phyloP scores from a whole-genome alignment of 2,113 vertebrate species.

The Clinocottus analis region DNA sequence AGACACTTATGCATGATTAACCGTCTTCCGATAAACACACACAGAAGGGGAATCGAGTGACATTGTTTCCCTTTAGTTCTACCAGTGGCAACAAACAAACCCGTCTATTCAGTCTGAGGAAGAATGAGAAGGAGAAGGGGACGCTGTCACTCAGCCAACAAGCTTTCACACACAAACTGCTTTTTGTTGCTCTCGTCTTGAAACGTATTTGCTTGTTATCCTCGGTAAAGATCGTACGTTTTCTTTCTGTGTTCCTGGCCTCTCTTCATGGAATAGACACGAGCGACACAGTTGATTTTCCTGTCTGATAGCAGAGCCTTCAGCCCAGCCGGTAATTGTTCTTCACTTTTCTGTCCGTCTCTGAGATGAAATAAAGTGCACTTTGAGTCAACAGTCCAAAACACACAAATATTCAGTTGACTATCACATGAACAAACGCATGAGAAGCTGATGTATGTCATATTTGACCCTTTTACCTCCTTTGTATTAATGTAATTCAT shows the following conservation, averaged over 20 bases:
- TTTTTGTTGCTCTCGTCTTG: constrained; percentile 58
- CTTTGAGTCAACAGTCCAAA: not conserved
- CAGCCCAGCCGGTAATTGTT: not conserved
- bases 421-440: not conserved
- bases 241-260: constrained; percentile 10
- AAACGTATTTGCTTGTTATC: constrained; percentile 58
- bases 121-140: constrained; percentile 54
- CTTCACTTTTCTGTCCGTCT: not conserved
- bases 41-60: constrained; percentile 41
- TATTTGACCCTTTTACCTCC: not conserved
- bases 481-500: not conserved
- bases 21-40: constrained; percentile 45
- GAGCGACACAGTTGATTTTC: not conserved
- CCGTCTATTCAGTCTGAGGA: constrained; percentile 55
- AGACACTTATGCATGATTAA: constrained; percentile 49
- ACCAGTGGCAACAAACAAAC: constrained; percentile 67
- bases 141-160: constrained; percentile 64
- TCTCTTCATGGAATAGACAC: constrained; percentile 4
- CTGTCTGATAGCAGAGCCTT: not conserved
- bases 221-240: constrained; percentile 39
- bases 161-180: constrained; percentile 58
- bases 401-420: not conserved
- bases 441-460: not conserved
- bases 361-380: not conserved
- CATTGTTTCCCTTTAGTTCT: constrained; percentile 70